Conservation (phyloP, 2,797 vertebrate genomes). For the Anabas testudineus region DNA sequence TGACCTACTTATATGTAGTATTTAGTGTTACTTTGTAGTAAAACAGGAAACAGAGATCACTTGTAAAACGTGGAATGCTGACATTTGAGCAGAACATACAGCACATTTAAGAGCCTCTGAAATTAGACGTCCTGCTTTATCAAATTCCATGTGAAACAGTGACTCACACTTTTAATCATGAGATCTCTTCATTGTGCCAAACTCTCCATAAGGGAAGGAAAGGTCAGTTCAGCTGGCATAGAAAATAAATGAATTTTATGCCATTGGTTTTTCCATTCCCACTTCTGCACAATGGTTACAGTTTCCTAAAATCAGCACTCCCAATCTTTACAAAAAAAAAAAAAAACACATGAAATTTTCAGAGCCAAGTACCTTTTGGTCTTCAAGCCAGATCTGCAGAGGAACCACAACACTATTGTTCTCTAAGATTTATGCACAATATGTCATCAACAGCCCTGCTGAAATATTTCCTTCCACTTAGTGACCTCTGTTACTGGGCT, state of each 20-base stretch:
- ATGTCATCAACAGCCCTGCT: conserved; percentile 44
- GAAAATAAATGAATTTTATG: conserved; percentile 47
- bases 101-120: not conserved
- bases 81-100: conserved; percentile 6
- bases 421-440: conserved; percentile 54
- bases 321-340: conserved; percentile 34
- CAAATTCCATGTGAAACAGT: conserved; percentile 36
- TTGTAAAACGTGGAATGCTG: conserved; percentile 3
- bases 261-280: conserved; percentile 52
- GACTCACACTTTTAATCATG: conserved; percentile 43
- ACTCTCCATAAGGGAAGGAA: conserved; percentile 38
- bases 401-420: conserved; percentile 58
- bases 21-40: conserved; percentile 18
- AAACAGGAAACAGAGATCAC: conserved; percentile 15
- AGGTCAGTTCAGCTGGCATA: conserved; percentile 33
- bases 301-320: conserved; percentile 60
- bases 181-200: conserved; percentile 48
- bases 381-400: conserved; percentile 48
- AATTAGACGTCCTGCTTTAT: conserved; percentile 4
- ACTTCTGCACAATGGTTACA: conserved; percentile 51
- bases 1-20: not conserved
- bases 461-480: conserved; percentile 60
- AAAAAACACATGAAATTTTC: conserved; percentile 22
- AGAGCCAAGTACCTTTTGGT: conserved; percentile 47
- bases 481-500: conserved; percentile 35